A percentile compares a stretch with the other conserved stretches of the same genome.
phyloP scores from a whole-genome alignment of 1,140 invertebrate genomes.

The Holcopasites calliopsidis region DNA sequence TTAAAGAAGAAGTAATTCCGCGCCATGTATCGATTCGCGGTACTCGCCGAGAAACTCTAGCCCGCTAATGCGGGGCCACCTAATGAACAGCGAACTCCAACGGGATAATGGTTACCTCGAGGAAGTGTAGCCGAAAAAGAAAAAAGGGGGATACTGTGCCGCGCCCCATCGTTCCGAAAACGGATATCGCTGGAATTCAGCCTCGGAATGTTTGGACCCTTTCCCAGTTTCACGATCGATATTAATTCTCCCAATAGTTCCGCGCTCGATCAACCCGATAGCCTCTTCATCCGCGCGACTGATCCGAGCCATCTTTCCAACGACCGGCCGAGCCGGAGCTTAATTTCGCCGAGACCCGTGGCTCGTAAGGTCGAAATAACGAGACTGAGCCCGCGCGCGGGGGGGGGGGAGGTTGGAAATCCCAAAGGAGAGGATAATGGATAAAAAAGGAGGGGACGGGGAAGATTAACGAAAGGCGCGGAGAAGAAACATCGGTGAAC shows the following conservation, averaged over 20 bases:
- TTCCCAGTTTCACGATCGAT: background rate
- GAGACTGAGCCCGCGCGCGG: background rate
- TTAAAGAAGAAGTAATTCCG: too few species aligned
- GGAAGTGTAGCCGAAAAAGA: too few species aligned
- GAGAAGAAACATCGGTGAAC: background rate
- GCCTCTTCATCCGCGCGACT: background rate
- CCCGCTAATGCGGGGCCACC: background rate
- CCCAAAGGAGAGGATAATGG: slow-evolving; percentile 26
- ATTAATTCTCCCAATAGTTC: slow-evolving; percentile 8
- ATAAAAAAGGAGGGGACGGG: background rate
- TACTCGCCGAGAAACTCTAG: background rate
- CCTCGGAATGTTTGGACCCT: background rate
- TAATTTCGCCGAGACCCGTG: background rate
- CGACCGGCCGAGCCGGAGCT: background rate
- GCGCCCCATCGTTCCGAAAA: background rate
- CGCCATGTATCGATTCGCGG: background rate
- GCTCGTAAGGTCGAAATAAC: background rate
- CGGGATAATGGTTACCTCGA: background rate
- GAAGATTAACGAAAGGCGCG: slow-evolving; percentile 7
- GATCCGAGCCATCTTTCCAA: background rate
- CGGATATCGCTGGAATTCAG: background rate
- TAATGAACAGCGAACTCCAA: background rate
- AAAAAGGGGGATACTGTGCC: background rate
- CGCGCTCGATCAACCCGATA: background rate
- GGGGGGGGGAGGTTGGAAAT: background rate